A percentile compares a stretch with the other conserved stretches of the same genome.
phyloP scores from a whole-genome alignment of 1,140 invertebrate species.

The Onthophagus taurus region DNA sequence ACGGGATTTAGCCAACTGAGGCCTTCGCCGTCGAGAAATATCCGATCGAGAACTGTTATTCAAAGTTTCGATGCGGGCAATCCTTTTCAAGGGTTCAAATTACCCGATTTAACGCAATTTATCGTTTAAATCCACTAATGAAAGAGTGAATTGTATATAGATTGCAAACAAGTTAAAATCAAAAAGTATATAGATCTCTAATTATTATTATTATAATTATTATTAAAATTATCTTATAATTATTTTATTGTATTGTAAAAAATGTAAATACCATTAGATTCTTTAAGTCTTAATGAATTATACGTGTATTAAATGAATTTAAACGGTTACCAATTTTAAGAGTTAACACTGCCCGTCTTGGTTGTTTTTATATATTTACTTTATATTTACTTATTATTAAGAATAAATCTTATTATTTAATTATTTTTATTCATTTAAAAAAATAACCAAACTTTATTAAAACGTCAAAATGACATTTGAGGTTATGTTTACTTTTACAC shows the following conservation, averaged over 20 bases:
- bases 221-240: conserved; percentile 1
- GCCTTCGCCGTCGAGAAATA: conserved; percentile 31
- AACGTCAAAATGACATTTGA: conserved; percentile 6
- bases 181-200: conserved; percentile 5
- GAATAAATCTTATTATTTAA: conserved; percentile 1
- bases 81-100: conserved; percentile 45
- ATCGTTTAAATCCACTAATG: conserved; percentile 32
- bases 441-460: conserved; percentile 8
- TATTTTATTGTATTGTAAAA: not conserved
- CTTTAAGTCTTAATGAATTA: not conserved
- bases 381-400: too few species aligned
- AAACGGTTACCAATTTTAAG: too few species aligned
- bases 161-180: not conserved
- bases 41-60: conserved; percentile 22
- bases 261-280: not conserved
- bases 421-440: not conserved
- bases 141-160: not conserved
- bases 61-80: conserved; percentile 32
- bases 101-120: conserved; percentile 55
- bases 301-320: too few species aligned
- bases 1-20: conserved; percentile 32
- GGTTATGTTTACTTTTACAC: too few species aligned
- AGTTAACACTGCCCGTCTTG: too few species aligned
- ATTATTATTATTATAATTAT: not conserved
- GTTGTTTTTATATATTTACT: too few species aligned